Evolutionary conservation across 2,113 vertebrate species (phyloP).

Genomic region (Prunella fulvescens): DNA sequence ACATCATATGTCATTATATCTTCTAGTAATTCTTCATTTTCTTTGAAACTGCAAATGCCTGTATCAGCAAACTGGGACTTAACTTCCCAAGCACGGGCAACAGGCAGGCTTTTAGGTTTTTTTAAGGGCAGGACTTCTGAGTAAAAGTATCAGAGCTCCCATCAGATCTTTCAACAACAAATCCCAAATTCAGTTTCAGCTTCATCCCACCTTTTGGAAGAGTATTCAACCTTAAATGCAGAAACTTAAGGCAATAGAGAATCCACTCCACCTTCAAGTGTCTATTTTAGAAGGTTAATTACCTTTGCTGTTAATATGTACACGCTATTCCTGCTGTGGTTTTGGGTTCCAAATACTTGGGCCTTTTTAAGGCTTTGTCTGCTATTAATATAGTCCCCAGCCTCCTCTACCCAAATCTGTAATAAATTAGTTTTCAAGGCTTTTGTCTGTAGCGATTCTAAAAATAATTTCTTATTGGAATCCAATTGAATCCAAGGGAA

Average conservation of each 20-base stretch:
- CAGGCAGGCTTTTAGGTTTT: neutral
- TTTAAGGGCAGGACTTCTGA: neutral
- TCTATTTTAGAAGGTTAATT: neutral
- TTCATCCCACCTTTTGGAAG: neutral
- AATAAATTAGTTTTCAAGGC: constrained; percentile 6
- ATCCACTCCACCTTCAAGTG: neutral
- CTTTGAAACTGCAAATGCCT: neutral
- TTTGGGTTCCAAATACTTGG: neutral
- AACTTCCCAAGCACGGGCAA: neutral
- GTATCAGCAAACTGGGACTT: neutral
- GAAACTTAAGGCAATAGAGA: neutral
- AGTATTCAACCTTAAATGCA: neutral
- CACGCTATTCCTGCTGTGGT: neutral
- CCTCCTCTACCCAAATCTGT: neutral
- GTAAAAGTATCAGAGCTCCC: neutral
- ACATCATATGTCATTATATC: neutral
- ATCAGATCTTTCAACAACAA: neutral
- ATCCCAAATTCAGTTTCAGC: neutral
- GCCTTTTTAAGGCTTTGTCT: neutral
- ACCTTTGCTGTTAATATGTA: neutral
- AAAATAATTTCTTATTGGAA: constrained; percentile 50
- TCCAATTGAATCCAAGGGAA: neutral
- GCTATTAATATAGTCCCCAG: neutral
- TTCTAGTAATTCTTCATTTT: neutral
- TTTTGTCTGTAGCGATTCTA: constrained; percentile 34